Percentiles rank a stretch among this genome's conserved stretches.
Conservation (phyloP, 2,113 vertebrate species). For the Willisornis vidua region DNA sequence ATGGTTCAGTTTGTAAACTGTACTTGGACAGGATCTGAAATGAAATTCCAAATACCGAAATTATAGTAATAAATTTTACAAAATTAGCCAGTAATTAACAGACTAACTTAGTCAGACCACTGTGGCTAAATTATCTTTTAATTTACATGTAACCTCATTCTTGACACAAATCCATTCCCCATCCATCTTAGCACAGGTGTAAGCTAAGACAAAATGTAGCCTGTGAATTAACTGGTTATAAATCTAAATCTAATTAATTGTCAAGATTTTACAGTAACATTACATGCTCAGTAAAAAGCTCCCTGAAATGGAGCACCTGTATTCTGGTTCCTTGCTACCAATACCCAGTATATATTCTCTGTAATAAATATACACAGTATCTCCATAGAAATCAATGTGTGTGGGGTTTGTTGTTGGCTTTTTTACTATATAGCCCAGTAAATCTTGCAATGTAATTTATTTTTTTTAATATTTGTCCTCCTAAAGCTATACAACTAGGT, state of each 20-base stretch:
- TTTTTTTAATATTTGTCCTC: not conserved
- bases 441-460: not conserved
- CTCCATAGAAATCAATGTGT: not conserved
- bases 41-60: conserved; percentile 7
- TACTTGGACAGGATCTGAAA: not conserved
- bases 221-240: conserved; percentile 35
- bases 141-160: conserved; percentile 20
- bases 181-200: conserved; percentile 49
- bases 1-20: not conserved
- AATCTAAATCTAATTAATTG: conserved; percentile 59
- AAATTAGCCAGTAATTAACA: conserved; percentile 51
- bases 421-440: not conserved
- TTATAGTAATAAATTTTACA: conserved; percentile 1
- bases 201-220: conserved; percentile 4
- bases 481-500: not conserved
- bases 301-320: conserved; percentile 9
- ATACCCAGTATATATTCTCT: not conserved
- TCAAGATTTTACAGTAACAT: conserved; percentile 40
- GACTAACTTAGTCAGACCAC: conserved; percentile 16
- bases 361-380: not conserved
- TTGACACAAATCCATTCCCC: conserved; percentile 42
- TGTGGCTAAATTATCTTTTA: conserved; percentile 13
- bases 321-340: not conserved
- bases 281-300: conserved; percentile 1
- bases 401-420: accelerated